phyloP scores from a whole-genome alignment of 2,113 vertebrate genomes.

The Crypturellus undulatus region DNA sequence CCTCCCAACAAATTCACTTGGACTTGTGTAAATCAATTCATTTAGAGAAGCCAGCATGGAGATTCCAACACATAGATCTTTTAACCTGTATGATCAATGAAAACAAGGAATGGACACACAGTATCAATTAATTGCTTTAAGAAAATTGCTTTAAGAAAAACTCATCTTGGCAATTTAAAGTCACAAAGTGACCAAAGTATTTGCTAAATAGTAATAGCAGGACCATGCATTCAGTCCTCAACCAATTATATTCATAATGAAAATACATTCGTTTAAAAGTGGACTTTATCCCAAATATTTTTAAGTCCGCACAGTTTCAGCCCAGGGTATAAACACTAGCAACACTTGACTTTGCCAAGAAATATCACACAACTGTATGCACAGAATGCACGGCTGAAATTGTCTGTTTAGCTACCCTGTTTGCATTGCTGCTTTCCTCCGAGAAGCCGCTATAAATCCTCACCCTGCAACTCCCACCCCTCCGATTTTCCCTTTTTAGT shows the following conservation, averaged over 20 bases:
- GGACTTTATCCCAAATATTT: not conserved
- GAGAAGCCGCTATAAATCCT: not conserved
- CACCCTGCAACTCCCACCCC: not conserved
- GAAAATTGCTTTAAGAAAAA: constrained; percentile 32
- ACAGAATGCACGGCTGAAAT: not conserved
- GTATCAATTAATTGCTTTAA: not conserved
- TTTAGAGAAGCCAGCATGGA: rapidly evolving
- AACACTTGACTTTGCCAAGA: not conserved
- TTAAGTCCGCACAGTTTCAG: not conserved
- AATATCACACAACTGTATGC: not conserved
- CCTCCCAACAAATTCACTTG: rapidly evolving
- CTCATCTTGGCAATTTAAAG: constrained; percentile 6
- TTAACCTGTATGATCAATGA: not conserved
- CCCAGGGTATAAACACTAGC: constrained; percentile 7
- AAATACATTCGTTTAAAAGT: no score
- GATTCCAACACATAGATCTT: not conserved
- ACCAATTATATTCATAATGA: not conserved
- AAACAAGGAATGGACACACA: constrained; percentile 28
- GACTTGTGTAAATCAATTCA: not conserved
- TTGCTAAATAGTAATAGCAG: not conserved
- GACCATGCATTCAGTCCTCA: not conserved
- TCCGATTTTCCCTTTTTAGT: not conserved
- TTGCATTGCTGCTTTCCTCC: not conserved
- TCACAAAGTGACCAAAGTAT: not conserved
- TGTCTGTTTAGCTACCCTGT: not conserved